Percentiles rank a stretch among this genome's conserved stretches.
These are phyloP conservation scores for Oryzias curvinotus DNA, from an alignment of 2,113 vertebrate genomes.

Conservation along the genomic window DNA sequence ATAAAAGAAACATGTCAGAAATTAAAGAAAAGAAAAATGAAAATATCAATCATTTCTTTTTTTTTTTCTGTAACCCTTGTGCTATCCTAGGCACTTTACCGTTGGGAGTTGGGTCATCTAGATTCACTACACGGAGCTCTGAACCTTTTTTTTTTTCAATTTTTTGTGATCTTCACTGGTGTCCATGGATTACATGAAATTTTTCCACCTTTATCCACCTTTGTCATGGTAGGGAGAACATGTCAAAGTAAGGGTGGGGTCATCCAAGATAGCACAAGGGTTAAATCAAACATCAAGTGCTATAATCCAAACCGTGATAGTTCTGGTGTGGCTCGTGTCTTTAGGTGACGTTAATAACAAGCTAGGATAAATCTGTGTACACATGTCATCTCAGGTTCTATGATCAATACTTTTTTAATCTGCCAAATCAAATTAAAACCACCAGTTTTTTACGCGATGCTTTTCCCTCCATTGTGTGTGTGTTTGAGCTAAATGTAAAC, in stretches of 20 bases:
- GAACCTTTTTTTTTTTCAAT: too few relatives aligned
- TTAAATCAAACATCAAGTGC: background rate
- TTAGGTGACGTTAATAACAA: background rate
- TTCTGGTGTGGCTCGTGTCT: background rate
- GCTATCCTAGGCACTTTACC: too few relatives aligned
- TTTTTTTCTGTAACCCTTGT: too few relatives aligned
- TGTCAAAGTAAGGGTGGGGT: too few relatives aligned
- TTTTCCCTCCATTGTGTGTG: slow-evolving; percentile 17
- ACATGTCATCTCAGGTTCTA: background rate
- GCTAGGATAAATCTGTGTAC: background rate
- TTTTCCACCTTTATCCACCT: too few relatives aligned
- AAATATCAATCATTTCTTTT: background rate
- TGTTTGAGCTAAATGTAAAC: slow-evolving; percentile 16
- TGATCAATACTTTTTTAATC: background rate
- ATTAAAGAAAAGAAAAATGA: background rate
- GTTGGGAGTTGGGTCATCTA: too few relatives aligned
- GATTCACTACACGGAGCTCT: too few relatives aligned
- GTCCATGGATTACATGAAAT: too few relatives aligned
- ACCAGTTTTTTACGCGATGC: slow-evolving; percentile 3
- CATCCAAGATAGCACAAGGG: too few relatives aligned
- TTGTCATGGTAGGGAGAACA: too few relatives aligned
- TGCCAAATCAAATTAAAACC: slow-evolving; percentile 1
- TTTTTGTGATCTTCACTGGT: too few relatives aligned
- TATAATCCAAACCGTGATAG: background rate
- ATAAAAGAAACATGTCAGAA: background rate